Conservation (phyloP, 2,113 vertebrate genomes). For the Istiophorus platypterus region DNA sequence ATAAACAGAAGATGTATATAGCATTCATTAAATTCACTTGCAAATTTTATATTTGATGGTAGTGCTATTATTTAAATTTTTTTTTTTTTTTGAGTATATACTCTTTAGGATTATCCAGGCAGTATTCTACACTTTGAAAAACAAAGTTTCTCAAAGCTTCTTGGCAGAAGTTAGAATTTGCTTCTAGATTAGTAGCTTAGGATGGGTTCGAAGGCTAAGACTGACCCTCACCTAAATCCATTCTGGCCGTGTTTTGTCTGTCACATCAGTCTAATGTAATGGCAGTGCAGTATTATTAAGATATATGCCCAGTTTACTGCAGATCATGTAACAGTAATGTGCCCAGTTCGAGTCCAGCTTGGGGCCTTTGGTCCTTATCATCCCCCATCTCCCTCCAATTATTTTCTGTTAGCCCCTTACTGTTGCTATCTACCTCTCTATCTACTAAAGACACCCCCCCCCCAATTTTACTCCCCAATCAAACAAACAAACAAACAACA, state of each 20-base stretch:
- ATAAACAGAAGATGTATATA: neutral
- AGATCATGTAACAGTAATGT: neutral
- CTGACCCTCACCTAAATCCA: too few relatives aligned
- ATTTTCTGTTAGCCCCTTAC: neutral
- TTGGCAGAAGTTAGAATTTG: neutral
- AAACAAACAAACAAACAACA: neutral
- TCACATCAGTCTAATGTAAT: too few relatives aligned
- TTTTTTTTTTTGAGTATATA: neutral
- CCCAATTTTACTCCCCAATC: neutral
- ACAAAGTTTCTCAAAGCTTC: neutral
- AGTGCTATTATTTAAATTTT: neutral
- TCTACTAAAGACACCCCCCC: neutral
- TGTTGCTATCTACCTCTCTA: neutral
- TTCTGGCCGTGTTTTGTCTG: too few relatives aligned
- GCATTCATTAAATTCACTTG: slow-evolving; percentile 8
- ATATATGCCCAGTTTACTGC: too few relatives aligned
- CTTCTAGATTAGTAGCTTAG: neutral
- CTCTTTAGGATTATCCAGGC: neutral
- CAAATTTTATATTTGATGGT: neutral
- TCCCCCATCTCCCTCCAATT: neutral
- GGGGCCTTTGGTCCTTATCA: neutral
- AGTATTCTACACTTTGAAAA: neutral
- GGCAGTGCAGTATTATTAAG: too few relatives aligned
- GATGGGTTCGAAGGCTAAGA: too few relatives aligned
- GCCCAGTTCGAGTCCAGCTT: neutral